Conservation (phyloP, 2,797 vertebrate genomes). For the Scomberomorus guttatus region DNA sequence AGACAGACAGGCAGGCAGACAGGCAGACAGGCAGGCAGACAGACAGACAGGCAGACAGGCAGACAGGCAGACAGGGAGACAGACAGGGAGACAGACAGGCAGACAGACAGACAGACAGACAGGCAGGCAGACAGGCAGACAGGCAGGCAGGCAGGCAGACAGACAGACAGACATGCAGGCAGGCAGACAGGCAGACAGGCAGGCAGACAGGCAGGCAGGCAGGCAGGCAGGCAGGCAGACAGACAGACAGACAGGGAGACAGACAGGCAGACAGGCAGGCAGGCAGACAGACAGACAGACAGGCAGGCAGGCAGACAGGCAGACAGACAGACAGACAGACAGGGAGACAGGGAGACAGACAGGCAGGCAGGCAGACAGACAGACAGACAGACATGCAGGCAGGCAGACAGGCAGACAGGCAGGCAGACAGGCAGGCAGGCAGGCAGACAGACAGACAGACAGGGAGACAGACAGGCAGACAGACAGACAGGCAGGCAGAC, state of each 20-base stretch:
- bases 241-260: neutral
- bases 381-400: neutral
- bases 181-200: neutral
- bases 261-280: neutral
- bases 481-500: neutral
- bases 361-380: neutral
- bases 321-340: neutral
- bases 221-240: neutral
- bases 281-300: neutral
- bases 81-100: neutral
- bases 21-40: neutral
- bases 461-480: neutral
- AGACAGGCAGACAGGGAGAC: slow-evolving; percentile 73
- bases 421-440: neutral
- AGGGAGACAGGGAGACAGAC: neutral
- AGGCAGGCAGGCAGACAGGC: neutral
- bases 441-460: neutral
- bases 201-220: neutral
- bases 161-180: neutral
- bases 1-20: neutral
- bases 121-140: neutral
- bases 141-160: neutral
- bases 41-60: slow-evolving; percentile 84
- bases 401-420: neutral
- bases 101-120: neutral